These are phyloP conservation scores for Tachycineta bicolor DNA, from an alignment of 2,113 vertebrate species.

Conservation along the genomic window DNA sequence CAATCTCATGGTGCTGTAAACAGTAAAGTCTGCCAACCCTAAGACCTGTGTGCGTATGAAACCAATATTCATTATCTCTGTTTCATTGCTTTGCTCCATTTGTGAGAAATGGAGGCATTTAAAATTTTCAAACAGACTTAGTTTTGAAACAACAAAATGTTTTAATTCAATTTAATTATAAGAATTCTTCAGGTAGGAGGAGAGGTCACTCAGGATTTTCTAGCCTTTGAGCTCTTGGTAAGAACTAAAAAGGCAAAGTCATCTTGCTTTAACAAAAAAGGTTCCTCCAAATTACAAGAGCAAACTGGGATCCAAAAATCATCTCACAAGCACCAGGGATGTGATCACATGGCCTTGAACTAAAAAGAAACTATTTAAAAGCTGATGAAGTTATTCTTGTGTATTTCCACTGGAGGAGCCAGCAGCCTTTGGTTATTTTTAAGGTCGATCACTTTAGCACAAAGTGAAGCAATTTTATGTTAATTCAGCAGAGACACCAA, in stretches of 20 bases:
- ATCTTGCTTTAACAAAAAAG: accelerated
- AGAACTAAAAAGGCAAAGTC: neutral
- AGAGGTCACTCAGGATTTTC: neutral
- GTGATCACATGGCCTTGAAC: neutral
- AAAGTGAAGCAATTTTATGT: neutral
- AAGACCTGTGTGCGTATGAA: neutral
- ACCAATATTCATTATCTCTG: neutral
- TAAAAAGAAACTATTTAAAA: neutral
- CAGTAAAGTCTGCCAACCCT: neutral
- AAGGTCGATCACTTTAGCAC: neutral
- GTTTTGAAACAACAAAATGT: neutral
- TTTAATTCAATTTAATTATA: neutral
- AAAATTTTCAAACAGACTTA: neutral
- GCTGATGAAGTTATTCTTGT: neutral
- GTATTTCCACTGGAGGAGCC: neutral
- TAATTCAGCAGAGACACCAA: neutral
- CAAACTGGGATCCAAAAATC: neutral
- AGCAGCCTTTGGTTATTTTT: neutral
- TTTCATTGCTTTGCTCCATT: neutral
- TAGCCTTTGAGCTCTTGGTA: neutral
- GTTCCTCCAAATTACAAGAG: neutral
- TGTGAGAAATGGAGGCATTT: neutral
- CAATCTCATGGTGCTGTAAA: neutral
- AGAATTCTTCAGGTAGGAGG: neutral
- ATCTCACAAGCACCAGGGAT: neutral